Percentiles rank a stretch among this genome's conserved stretches.
Conservation (phyloP, 2,797 vertebrate species). For the Dendrocincla fuliginosa region DNA sequence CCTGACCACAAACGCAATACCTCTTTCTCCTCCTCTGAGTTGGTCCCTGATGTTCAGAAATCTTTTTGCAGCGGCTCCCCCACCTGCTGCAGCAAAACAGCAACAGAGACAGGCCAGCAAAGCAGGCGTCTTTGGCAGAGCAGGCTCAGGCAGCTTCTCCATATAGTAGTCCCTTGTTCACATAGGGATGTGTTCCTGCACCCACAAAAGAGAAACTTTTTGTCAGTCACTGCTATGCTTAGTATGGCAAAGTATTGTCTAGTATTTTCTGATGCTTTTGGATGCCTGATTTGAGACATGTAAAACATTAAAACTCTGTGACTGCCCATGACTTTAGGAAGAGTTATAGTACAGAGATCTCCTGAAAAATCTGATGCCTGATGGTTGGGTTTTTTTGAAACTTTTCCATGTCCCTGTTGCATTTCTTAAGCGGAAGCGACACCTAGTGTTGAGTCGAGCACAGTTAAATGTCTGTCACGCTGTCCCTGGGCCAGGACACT, state of each 20-base stretch:
- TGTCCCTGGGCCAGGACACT: too few species aligned
- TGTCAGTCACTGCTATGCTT: fast-evolving
- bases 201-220: not conserved
- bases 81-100: not conserved
- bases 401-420: fast-evolving
- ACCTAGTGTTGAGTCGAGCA: not conserved
- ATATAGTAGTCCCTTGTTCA: fast-evolving
- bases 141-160: not conserved
- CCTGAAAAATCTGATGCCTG: fast-evolving
- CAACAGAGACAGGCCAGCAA: not conserved
- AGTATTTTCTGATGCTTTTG: not conserved
- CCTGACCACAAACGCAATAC: not conserved
- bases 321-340: not conserved
- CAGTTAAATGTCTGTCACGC: not conserved
- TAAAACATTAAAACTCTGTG: not conserved
- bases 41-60: not conserved
- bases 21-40: not conserved
- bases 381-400: fast-evolving
- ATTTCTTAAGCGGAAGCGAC: slow-evolving; percentile 6
- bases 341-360: not conserved
- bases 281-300: not conserved
- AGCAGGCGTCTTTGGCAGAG: not conserved
- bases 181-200: not conserved
- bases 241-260: not conserved
- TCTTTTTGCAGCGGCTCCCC: not conserved